A percentile compares a stretch with the other conserved stretches of the same genome.
Evolutionary conservation across 2,888 invertebrate species (phyloP).

Genomic region (Emmelina monodactyla): DNA sequence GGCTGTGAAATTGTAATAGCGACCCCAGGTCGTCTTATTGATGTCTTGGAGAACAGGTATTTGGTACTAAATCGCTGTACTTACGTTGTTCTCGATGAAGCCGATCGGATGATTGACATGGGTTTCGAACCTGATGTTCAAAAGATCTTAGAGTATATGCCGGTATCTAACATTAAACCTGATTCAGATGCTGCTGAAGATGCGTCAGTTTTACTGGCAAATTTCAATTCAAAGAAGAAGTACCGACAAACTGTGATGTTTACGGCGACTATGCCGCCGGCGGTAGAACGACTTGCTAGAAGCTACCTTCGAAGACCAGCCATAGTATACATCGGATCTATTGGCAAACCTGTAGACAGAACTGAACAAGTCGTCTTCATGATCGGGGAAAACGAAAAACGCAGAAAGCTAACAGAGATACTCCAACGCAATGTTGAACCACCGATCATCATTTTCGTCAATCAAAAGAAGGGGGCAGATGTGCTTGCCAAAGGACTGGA

Average conservation of each 20-base stretch:
- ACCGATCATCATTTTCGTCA: constrained; percentile 99
- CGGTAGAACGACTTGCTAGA: constrained; percentile 94
- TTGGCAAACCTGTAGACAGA: constrained; percentile 96
- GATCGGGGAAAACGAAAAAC: constrained; percentile 94
- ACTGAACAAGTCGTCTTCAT: constrained; percentile 98
- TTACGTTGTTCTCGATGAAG: constrained; percentile 95
- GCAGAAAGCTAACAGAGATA: constrained; percentile 94
- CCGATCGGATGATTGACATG: constrained; percentile 99
- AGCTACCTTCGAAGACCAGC: constrained; percentile 95
- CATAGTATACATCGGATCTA: constrained; percentile 95
- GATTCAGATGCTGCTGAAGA: constrained; percentile 99
- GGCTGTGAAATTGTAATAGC: constrained; percentile 99
- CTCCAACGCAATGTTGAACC: constrained; percentile 89
- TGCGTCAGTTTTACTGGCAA: constrained; percentile 85
- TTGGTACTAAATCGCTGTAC: constrained; percentile 97
- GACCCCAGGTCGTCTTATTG: constrained; percentile 98
- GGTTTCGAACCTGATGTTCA: constrained; percentile 99
- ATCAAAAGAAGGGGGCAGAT: constrained; percentile 99
- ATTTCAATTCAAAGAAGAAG: constrained; percentile 95
- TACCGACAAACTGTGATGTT: constrained; percentile 99
- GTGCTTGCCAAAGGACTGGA: constrained; percentile 96
- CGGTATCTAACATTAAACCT: constrained; percentile 97
- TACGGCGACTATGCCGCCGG: constrained; percentile 99
- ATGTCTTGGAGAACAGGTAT: constrained; percentile 97
- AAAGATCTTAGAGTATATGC: constrained; percentile 97